These are phyloP conservation scores for Pteropus alecto DNA, from an alignment of 2,113 vertebrate genomes.

Conservation along the genomic window DNA sequence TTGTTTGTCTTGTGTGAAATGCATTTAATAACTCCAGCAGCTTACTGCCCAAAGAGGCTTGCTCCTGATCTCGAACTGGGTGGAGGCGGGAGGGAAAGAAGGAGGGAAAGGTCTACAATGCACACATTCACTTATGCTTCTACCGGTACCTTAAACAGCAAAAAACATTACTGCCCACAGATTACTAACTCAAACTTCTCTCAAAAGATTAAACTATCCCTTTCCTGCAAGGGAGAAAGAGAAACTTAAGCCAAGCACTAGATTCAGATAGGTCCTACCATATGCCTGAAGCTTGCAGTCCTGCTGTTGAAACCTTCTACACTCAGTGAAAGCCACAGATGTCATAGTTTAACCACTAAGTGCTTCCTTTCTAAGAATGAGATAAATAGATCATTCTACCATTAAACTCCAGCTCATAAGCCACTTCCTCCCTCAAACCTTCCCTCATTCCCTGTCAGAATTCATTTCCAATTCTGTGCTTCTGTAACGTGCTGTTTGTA, in stretches of 20 bases:
- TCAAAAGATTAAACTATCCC: neutral
- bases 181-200: neutral
- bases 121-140: neutral
- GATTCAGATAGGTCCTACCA: neutral
- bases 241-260: neutral
- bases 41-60: neutral
- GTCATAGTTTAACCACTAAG: neutral
- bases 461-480: neutral
- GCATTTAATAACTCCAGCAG: neutral
- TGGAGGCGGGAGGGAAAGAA: accelerated
- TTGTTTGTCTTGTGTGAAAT: neutral
- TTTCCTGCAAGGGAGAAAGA: neutral
- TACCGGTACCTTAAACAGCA: neutral
- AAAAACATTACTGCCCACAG: neutral
- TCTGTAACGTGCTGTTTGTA: neutral
- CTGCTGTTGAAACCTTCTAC: neutral
- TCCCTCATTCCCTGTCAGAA: neutral
- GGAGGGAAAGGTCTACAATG: neutral
- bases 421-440: neutral
- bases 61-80: neutral
- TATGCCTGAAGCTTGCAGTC: neutral
- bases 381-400: neutral
- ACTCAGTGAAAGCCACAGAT: neutral
- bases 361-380: neutral
- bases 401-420: neutral